These are phyloP conservation scores for Hystrix brachyura DNA, from an alignment of 2,113 vertebrate genomes.

Conservation along the genomic window DNA sequence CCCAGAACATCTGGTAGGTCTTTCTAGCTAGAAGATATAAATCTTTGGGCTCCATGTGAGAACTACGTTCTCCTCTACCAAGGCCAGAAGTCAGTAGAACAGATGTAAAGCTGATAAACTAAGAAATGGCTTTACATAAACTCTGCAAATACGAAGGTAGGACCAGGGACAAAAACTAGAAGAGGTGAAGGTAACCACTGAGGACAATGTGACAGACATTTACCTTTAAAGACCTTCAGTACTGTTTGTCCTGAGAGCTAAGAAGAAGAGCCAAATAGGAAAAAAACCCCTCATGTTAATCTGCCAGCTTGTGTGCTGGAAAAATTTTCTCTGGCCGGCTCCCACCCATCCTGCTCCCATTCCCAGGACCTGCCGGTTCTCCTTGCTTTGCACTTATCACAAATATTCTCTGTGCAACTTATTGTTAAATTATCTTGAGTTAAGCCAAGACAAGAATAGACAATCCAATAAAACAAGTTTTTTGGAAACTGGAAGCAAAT, in stretches of 20 bases:
- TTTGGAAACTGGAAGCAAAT: neutral
- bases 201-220: neutral
- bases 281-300: neutral
- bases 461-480: neutral
- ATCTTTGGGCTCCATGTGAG: neutral
- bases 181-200: neutral
- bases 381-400: neutral
- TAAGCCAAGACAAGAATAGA: constrained; percentile 17
- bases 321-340: neutral
- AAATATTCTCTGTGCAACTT: neutral
- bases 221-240: neutral
- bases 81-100: neutral
- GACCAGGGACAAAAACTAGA: neutral
- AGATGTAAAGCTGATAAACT: neutral
- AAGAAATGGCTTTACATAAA: neutral
- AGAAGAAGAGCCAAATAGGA: neutral
- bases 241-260: neutral
- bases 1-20: neutral
- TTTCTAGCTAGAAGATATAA: neutral
- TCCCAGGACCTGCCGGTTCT: neutral
- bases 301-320: neutral
- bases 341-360: neutral
- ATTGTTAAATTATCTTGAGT: neutral
- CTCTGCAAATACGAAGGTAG: neutral
- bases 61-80: neutral